Percentiles rank a stretch among this genome's conserved stretches.
These are phyloP conservation scores for Carcharodon carcharias DNA, from an alignment of 2,797 vertebrate genomes.

Conservation along the genomic window DNA sequence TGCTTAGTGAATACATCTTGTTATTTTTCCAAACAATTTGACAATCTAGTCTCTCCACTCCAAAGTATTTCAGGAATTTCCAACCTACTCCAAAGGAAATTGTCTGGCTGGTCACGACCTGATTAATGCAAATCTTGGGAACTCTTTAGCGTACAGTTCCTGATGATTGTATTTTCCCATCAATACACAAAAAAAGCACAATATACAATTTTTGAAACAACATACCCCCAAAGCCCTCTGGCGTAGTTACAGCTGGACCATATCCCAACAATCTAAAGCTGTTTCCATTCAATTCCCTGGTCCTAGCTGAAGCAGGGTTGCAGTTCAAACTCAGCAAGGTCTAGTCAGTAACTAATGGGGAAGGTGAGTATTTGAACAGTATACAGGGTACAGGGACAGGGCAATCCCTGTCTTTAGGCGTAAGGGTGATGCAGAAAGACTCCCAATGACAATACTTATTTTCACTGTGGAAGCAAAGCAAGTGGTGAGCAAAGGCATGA, in stretches of 20 bases:
- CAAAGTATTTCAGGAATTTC: slow-evolving; percentile 16
- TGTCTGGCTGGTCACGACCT: background rate
- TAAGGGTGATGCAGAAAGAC: background rate
- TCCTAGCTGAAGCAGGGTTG: background rate
- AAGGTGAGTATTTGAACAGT: background rate
- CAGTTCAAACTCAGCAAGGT: background rate
- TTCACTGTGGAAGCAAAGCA: background rate
- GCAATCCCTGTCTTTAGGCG: background rate
- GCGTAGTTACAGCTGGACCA: background rate
- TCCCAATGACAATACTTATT: background rate
- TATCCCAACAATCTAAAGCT: background rate
- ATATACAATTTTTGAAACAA: background rate
- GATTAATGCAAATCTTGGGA: background rate
- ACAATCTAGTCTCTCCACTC: background rate
- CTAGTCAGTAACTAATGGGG: background rate
- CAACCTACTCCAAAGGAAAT: slow-evolving; percentile 10
- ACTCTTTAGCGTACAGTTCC: background rate
- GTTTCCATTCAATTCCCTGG: background rate
- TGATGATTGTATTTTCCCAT: background rate
- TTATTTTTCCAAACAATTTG: background rate
- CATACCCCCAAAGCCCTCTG: background rate
- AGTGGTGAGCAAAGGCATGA: background rate
- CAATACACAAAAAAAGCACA: background rate
- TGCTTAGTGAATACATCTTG: background rate
- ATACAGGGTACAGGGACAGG: background rate